Evolutionary conservation across 2,113 vertebrate genomes (phyloP), one percentile per base, ranked within the genome.

Genomic region (Sceloporus tristichus): DNA sequence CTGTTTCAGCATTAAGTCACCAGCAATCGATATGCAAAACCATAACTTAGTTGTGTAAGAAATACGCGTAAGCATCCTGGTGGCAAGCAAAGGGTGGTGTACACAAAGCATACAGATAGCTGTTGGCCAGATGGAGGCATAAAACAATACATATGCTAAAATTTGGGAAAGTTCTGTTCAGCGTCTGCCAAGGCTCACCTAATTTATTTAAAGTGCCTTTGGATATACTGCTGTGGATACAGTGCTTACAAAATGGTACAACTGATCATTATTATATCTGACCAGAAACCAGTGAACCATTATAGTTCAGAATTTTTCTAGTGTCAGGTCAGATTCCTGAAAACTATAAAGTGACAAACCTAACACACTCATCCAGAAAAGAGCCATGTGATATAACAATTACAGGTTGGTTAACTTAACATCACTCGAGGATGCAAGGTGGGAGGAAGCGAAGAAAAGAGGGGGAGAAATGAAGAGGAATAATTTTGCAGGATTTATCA

Each of bases 151-250:
- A 96, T 94, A 95, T 95, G 95, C 93, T 94, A 96, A 95, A 96
- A 95, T 94, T 95, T 95, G 94, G 93, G 94, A 88, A 95, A 96
- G 93, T 93, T 93, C 89, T 95, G 84, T 80, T 85, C 82, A 29
- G 89, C 79, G 90, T 92, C 95, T 95, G 94, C 95, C 96, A 96
- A 93, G 89, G 92, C 86, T 95, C 95, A 96, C 96, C 96, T 94
- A 94, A 95, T 94, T 94, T 95, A 96, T 94, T 96, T 94, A 95
- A 97, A 97, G 96, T 96, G 96, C 96, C 96, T 96, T 95, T 90
- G 96, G 95, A 96, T 97, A 96, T 96, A 97, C 97, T 95, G 97
- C 96, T 96, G 97, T 97, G 59, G 59, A 79, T 68, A 53, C 8
- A 95, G 95, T 95, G 95, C 97, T 54, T 97, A 94, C 96, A 84